Evolutionary conservation across 2,888 invertebrate genomes (phyloP), one percentile per base, ranked within the genome.

Genomic region (Tineola bisselliella): DNA sequence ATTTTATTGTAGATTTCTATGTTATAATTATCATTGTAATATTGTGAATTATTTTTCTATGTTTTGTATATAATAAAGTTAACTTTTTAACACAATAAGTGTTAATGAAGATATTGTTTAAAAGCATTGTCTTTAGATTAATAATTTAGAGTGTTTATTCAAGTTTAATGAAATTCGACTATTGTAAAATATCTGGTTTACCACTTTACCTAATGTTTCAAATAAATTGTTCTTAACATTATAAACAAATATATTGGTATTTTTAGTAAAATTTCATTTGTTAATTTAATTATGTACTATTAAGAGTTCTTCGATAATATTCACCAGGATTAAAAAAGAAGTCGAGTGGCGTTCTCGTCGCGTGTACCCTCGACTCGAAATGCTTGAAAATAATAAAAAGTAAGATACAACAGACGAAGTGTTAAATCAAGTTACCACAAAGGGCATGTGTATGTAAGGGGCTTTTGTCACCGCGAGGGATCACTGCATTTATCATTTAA

Each of bases 341-440:
- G 10, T 38, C 10, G 10, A 38, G 31, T 8, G 31, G 38, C 38
- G 38, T 38, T 38, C 38, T 38, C 1, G 11, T 10, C 10, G 38
- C 2, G 38, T 38, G 10, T 38, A 38, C 38, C 10, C 38, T 3
- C n/a, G n/a, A 38, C 38, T 12, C 38, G 38, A n/a, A 38, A 38
- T n/a, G 38, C 38, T 38, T 38, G 38, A 38, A 38, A 38, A 38
- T 38, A 48, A 48, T 48, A 48, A 48, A 48, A 48, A 48, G 15
- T 15, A 48, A 48, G 48, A 6, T 48, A n/a, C 48, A 48, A n/a
- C 48, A 48, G 48, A 48, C 54, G 54, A 54, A 25, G 54, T 54
- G 54, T 54, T 54, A 54, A 54, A 54, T 54, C 54, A 54, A 54
- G 54, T 54, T 25, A 54, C 54, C 25, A 54, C 54, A 54, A 54